A percentile compares a stretch with the other conserved stretches of the same genome.
Evolutionary conservation across 2,113 vertebrate species (phyloP).

Genomic region (Mola mola): DNA sequence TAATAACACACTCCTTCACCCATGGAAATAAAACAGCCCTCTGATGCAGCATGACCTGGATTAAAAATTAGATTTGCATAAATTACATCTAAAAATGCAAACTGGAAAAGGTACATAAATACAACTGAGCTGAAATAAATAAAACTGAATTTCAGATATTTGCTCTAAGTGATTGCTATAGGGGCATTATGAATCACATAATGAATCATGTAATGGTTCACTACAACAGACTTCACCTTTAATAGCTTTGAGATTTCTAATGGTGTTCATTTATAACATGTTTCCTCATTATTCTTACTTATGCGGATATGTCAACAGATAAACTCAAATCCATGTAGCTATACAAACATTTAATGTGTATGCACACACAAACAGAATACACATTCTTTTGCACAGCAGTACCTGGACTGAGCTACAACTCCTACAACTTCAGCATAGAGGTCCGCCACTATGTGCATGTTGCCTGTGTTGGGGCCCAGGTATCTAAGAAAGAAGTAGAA

Average conservation of each 20-base stretch:
- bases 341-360: neutral
- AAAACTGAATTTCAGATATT: neutral
- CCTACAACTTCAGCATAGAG: slow-evolving; percentile 98
- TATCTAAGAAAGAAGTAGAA: slow-evolving; percentile 82
- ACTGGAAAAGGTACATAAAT: too few species aligned
- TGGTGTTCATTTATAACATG: too few species aligned
- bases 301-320: neutral
- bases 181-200: too few species aligned
- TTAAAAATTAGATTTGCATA: too few species aligned
- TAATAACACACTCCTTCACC: too few species aligned
- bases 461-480: slow-evolving; percentile 96
- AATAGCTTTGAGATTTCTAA: neutral
- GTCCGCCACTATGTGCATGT: slow-evolving; percentile 99
- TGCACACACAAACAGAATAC: slow-evolving; percentile 3
- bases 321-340: neutral
- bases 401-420: slow-evolving; percentile 98
- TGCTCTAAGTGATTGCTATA: neutral
- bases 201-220: too few species aligned
- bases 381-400: slow-evolving; percentile 10
- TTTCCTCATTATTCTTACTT: too few species aligned
- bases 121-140: too few species aligned
- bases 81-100: too few species aligned
- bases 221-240: neutral
- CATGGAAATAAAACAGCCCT: slow-evolving; percentile 4
- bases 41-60: slow-evolving; percentile 15